A percentile compares a stretch with the other conserved stretches of the same genome.
phyloP scores from a whole-genome alignment of 1,140 invertebrate genomes.

The Drosophila serrata region DNA sequence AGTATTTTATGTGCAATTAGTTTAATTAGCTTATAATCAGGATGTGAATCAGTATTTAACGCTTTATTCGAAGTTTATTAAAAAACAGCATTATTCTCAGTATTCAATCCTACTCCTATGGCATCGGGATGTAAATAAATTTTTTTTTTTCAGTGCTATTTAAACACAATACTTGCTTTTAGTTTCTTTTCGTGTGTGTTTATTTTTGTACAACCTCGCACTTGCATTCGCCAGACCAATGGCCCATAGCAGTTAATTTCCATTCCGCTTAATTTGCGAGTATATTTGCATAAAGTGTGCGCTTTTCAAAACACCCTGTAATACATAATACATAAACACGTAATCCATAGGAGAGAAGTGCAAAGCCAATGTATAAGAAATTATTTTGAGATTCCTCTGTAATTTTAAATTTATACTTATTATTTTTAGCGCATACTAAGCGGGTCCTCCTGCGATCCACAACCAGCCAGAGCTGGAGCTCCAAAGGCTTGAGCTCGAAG shows the following conservation, averaged over 20 bases:
- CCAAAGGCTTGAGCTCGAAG: conserved; percentile 56
- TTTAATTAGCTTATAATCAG: too few relatives aligned
- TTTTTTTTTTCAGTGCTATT: background rate
- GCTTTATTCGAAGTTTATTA: background rate
- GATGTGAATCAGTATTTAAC: background rate
- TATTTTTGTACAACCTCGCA: background rate
- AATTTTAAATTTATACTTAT: background rate
- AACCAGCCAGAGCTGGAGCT: conserved; percentile 10
- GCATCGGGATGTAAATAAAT: background rate
- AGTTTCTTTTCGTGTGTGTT: background rate
- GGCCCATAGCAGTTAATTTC: background rate
- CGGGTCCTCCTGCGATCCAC: conserved; percentile 12
- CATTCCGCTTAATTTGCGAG: conserved; percentile 1
- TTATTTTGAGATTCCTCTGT: too few relatives aligned
- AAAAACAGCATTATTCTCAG: background rate
- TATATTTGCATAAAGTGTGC: background rate
- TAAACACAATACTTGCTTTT: background rate
- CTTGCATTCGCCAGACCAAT: background rate
- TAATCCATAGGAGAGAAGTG: background rate
- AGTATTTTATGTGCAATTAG: too few relatives aligned
- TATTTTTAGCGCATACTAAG: conserved; percentile 29
- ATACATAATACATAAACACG: too few relatives aligned
- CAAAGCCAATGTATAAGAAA: background rate
- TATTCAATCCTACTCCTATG: background rate
- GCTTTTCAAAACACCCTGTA: background rate